Conservation (phyloP, 2,888 invertebrate genomes). For the Malthinus seriepunctatus region DNA sequence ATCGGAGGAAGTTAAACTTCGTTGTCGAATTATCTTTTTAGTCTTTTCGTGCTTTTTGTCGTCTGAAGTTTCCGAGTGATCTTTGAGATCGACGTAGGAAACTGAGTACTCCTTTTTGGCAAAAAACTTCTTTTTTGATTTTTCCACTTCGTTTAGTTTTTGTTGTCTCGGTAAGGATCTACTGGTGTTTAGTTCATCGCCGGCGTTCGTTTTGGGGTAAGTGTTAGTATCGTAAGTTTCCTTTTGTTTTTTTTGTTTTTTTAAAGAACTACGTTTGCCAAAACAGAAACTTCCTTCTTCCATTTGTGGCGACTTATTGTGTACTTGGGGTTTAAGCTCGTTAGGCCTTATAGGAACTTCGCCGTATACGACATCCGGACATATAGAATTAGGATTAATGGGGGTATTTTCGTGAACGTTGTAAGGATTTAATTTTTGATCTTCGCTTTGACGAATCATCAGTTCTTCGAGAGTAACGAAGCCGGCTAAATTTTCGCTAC, state of each 20-base stretch:
- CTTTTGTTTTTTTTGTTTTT: conserved; percentile 41
- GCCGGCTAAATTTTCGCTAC: conserved; percentile 65
- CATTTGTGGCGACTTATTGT: conserved; percentile 12
- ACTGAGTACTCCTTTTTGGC: conserved; percentile 32
- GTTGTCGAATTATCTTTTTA: conserved; percentile 46
- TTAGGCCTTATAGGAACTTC: conserved; percentile 49
- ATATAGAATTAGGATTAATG: conserved; percentile 50
- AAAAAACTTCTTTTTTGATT: conserved; percentile 12
- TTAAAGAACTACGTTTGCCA: conserved; percentile 50
- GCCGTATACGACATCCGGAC: conserved; percentile 63
- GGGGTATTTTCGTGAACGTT: conserved; percentile 40
- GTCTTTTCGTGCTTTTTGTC: conserved; percentile 37
- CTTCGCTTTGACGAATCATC: conserved; percentile 79
- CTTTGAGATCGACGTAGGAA: conserved; percentile 36
- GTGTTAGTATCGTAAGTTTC: conserved; percentile 43
- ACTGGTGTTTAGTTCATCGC: conserved; percentile 43
- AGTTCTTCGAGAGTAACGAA: conserved; percentile 79
- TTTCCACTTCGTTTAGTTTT: conserved; percentile 3
- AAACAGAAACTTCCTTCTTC: conserved; percentile 47
- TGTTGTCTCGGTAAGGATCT: conserved; percentile 48
- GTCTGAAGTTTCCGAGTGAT: conserved; percentile 38
- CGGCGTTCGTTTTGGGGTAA: conserved; percentile 46
- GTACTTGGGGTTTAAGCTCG: conserved; percentile 5
- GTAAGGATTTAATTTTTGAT: conserved; percentile 58
- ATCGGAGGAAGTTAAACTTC: conserved; percentile 46